Conservation (phyloP, 2,888 invertebrate genomes). For the Spatulosminthurus flaviceps region DNA sequence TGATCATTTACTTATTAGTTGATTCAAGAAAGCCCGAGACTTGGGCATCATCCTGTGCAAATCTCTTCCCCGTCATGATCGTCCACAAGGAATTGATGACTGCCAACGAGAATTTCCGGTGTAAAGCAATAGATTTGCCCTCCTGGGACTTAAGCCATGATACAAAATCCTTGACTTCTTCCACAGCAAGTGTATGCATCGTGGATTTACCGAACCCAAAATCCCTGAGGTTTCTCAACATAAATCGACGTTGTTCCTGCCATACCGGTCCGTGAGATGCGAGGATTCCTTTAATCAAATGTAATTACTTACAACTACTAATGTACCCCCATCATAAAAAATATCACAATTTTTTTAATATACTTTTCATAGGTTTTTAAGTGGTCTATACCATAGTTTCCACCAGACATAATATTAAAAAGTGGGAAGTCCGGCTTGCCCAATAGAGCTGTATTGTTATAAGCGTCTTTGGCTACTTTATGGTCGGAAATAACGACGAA, state of each 20-base stretch:
- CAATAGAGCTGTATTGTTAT: conserved; percentile 12
- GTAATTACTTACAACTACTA: neutral
- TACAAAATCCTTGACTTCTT: conserved; percentile 36
- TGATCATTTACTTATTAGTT: conserved; percentile 5
- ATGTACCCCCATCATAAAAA: neutral
- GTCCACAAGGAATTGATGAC: conserved; percentile 35
- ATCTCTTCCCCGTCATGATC: conserved; percentile 32
- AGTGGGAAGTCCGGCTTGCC: conserved; percentile 20
- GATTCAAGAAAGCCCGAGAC: neutral
- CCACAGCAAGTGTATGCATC: conserved; percentile 19
- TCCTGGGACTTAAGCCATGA: conserved; percentile 30
- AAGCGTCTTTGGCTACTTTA: conserved; percentile 24
- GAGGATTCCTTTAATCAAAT: conserved; percentile 15
- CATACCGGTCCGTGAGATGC: neutral
- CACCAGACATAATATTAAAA: neutral
- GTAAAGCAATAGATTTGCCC: conserved; percentile 14
- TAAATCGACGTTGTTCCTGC: conserved; percentile 35
- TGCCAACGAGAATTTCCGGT: conserved; percentile 35
- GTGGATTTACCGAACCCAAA: conserved; percentile 41
- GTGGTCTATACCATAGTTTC: conserved; percentile 19
- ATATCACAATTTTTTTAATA: neutral
- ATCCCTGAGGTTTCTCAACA: conserved; percentile 38
- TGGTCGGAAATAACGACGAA: conserved; percentile 27
- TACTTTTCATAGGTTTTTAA: neutral
- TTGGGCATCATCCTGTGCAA: conserved; percentile 14